Evolutionary conservation across 2,888 invertebrate species (phyloP).

Genomic region (Ectemnius continuus): DNA sequence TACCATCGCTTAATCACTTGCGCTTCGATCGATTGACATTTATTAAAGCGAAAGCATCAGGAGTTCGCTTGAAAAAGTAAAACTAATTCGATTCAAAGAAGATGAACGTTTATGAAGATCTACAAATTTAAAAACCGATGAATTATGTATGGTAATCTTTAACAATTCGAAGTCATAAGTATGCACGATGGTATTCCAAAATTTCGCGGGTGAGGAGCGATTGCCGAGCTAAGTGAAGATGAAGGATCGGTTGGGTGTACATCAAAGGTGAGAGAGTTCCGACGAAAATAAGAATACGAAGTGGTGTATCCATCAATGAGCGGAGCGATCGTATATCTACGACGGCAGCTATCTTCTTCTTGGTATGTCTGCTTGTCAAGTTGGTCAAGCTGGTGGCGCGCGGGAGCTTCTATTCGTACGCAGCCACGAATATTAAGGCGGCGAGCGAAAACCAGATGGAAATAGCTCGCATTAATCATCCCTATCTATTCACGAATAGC

Average conservation of each 20-base stretch:
- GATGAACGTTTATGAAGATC: too few relatives aligned
- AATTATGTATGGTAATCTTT: too few relatives aligned
- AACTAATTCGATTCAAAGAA: too few relatives aligned
- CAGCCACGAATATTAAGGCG: not conserved
- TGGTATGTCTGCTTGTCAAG: conserved; percentile 1
- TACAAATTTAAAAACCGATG: too few relatives aligned
- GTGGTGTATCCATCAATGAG: conserved; percentile 35
- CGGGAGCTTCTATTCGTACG: conserved; percentile 2
- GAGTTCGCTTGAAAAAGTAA: too few relatives aligned
- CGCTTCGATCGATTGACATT: too few relatives aligned
- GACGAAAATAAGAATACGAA: not conserved
- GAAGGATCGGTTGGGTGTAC: not conserved
- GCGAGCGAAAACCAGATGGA: conserved; percentile 19
- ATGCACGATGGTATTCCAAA: too few relatives aligned
- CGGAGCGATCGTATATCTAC: conserved; percentile 32
- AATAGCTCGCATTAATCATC: conserved; percentile 48
- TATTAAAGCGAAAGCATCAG: too few relatives aligned
- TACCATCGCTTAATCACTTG: too few relatives aligned
- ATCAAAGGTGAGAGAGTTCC: not conserved
- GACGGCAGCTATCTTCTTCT: conserved; percentile 31
- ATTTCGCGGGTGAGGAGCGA: not conserved
- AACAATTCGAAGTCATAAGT: too few relatives aligned
- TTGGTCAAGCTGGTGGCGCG: conserved; percentile 8
- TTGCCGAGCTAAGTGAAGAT: not conserved
- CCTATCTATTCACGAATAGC: conserved; percentile 26